These are phyloP conservation scores for Solen grandis DNA, from an alignment of 1,140 invertebrate species.

Conservation along the genomic window DNA sequence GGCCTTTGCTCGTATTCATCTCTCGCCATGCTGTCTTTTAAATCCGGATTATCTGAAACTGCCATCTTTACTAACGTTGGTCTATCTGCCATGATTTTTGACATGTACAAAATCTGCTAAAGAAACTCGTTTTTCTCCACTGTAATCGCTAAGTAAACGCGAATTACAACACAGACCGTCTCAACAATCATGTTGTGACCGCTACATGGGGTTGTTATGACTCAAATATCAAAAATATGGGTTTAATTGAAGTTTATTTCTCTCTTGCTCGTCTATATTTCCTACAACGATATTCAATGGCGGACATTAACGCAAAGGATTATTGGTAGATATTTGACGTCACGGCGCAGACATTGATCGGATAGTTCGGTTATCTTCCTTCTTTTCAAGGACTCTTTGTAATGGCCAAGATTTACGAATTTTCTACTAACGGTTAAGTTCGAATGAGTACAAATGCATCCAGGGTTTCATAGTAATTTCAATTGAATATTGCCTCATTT, in stretches of 20 bases:
- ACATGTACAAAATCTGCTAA: constrained; percentile 50
- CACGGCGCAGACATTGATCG: constrained; percentile 29
- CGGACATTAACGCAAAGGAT: constrained; percentile 46
- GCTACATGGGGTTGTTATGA: constrained; percentile 25
- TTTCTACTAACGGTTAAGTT: too few species aligned
- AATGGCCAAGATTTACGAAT: too few species aligned
- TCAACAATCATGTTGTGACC: constrained; percentile 18
- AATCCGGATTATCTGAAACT: constrained; percentile 58
- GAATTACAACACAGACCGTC: neutral
- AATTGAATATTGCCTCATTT: too few species aligned
- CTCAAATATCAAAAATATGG: neutral
- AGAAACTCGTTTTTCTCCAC: constrained; percentile 30
- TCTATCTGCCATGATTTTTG: constrained; percentile 53
- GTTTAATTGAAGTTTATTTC: constrained; percentile 12
- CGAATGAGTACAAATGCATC: too few species aligned
- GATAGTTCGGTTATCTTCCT: constrained; percentile 38
- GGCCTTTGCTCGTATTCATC: constrained; percentile 44
- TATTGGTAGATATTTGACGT: constrained; percentile 38
- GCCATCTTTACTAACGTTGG: constrained; percentile 55
- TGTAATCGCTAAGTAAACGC: constrained; percentile 1
- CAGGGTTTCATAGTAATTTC: too few species aligned
- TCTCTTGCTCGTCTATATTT: constrained; percentile 31
- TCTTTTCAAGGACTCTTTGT: too few species aligned
- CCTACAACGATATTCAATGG: constrained; percentile 40
- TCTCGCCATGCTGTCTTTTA: constrained; percentile 21